Evolutionary conservation across 1,140 invertebrate species (phyloP).

Genomic region (Aphelinus atriplicis): DNA sequence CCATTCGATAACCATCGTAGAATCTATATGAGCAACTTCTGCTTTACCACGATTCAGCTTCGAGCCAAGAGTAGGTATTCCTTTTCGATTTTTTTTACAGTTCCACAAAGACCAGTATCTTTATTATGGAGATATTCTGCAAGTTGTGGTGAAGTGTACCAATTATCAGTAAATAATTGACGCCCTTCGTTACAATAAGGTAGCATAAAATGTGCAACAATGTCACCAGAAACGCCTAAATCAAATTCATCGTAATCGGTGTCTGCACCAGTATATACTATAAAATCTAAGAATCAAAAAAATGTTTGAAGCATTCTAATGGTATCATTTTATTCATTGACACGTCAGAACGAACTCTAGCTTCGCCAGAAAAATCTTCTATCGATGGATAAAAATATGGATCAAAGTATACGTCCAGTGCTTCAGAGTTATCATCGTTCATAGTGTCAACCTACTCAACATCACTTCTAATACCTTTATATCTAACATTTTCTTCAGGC

Average conservation of each 20-base stretch:
- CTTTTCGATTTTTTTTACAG: slow-evolving; percentile 43
- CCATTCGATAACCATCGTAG: slow-evolving; percentile 44
- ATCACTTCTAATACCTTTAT: too few species aligned
- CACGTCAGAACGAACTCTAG: too few species aligned
- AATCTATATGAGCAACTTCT: slow-evolving; percentile 38
- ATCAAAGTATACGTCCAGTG: too few species aligned
- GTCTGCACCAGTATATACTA: slow-evolving; percentile 17
- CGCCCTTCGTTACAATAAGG: slow-evolving; percentile 44
- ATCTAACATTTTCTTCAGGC: too few species aligned
- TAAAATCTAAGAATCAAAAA: slow-evolving; percentile 4
- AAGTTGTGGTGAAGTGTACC: slow-evolving; percentile 43
- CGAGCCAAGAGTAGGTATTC: slow-evolving; percentile 41
- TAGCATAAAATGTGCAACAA: slow-evolving; percentile 42
- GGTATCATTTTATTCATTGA: too few species aligned
- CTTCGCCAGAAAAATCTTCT: too few species aligned
- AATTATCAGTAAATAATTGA: slow-evolving; percentile 42
- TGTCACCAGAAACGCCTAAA: slow-evolving; percentile 36
- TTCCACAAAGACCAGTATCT: slow-evolving; percentile 43
- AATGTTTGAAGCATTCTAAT: background rate
- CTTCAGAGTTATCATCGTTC: too few species aligned
- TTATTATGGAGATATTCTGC: slow-evolving; percentile 40
- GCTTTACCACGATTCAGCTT: slow-evolving; percentile 41
- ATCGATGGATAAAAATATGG: too few species aligned
- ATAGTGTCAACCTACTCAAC: too few species aligned
- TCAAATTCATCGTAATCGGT: slow-evolving; percentile 37